Evolutionary conservation across 2,113 vertebrate species (phyloP).

Genomic region (Oxyura jamaicensis): DNA sequence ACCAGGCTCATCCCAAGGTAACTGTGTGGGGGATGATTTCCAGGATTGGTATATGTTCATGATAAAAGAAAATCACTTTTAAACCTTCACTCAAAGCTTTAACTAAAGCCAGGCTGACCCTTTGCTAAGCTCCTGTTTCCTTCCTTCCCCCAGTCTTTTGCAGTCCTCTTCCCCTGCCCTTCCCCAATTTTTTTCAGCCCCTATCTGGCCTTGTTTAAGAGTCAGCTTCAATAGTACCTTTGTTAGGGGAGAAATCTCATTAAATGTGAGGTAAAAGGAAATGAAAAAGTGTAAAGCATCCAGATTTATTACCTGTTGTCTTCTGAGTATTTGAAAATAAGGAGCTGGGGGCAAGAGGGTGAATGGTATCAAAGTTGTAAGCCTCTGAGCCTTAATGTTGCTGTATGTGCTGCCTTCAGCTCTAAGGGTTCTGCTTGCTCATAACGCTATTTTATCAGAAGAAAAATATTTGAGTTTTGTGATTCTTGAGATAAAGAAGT

Average conservation of each 20-base stretch:
- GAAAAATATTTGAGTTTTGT: neutral
- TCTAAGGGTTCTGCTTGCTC: neutral
- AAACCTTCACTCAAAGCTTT: neutral
- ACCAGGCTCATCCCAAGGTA: neutral
- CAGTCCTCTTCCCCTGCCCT: neutral
- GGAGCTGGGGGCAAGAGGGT: constrained; percentile 1
- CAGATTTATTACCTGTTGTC: constrained; percentile 69
- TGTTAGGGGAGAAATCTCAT: constrained; percentile 60
- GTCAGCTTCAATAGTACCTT: constrained; percentile 66
- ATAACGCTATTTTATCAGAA: rapidly evolving
- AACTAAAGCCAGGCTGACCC: neutral
- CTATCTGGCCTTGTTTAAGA: constrained; percentile 45
- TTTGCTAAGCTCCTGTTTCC: neutral
- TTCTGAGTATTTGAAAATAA: constrained; percentile 18
- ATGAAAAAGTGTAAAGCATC: constrained; percentile 64
- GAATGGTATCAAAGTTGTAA: neutral
- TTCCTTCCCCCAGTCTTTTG: neutral
- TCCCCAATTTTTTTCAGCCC: neutral
- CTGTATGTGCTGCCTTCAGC: neutral
- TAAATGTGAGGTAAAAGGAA: constrained; percentile 59
- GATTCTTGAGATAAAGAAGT: neutral
- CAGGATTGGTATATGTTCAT: neutral
- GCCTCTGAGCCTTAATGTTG: neutral
- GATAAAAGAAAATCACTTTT: neutral
- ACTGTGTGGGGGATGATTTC: neutral